Conservation (phyloP, 2,888 invertebrate species). For the Dolomedes plantarius region DNA sequence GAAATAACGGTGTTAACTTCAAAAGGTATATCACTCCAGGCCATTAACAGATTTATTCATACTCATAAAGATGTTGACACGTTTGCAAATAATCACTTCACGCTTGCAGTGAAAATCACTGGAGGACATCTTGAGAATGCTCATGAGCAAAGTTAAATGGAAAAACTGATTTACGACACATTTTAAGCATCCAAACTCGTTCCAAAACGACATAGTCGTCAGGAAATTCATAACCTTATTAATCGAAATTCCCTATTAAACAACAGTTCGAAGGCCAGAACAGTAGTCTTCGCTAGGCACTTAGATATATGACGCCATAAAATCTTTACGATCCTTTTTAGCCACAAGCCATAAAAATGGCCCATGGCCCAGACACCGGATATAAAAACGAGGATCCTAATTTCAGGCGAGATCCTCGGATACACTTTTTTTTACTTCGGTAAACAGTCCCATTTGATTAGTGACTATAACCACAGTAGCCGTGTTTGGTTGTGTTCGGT, state of each 20-base stretch:
- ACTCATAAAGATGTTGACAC: no score
- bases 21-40: not conserved
- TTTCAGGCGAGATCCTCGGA: not conserved
- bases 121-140: not conserved
- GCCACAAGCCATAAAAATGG: slow-evolving; percentile 55
- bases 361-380: slow-evolving; percentile 18
- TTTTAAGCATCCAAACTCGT: not conserved
- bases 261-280: slow-evolving; percentile 15
- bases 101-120: not conserved
- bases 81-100: not conserved
- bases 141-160: not conserved
- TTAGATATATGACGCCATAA: slow-evolving; percentile 59
- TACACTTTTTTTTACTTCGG: not conserved
- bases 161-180: not conserved
- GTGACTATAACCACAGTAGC: not conserved
- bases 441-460: slow-evolving; percentile 17
- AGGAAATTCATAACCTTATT: slow-evolving; percentile 28
- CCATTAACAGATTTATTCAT: not conserved
- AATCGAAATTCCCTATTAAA: slow-evolving; percentile 23
- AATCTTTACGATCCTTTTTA: slow-evolving; percentile 62
- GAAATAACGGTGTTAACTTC: no score
- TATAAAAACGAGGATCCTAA: slow-evolving; percentile 23
- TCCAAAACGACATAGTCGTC: slow-evolving; percentile 1
- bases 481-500: not conserved
- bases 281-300: not conserved